Evolutionary conservation across 2,888 invertebrate genomes (phyloP).

Genomic region (Hylaea fasciaria): DNA sequence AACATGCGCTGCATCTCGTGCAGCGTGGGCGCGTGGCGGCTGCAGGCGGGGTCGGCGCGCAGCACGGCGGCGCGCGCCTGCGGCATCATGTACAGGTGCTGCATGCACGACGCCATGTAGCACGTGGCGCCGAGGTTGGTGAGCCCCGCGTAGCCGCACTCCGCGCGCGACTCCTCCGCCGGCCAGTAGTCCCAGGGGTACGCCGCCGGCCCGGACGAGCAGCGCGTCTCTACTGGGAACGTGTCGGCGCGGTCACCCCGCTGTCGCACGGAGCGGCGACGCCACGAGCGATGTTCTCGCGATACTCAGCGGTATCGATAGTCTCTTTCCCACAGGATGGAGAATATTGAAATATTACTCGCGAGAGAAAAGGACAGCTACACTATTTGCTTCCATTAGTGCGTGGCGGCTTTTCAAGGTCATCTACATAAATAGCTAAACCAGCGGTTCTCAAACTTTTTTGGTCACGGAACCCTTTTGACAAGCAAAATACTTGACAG

Average conservation of each 20-base stretch:
- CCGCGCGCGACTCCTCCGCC: constrained; percentile 96
- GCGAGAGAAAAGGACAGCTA: too few relatives aligned
- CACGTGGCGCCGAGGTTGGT: constrained; percentile 98
- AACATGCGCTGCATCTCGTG: constrained; percentile 97
- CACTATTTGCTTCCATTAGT: too few relatives aligned
- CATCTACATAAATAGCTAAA: too few relatives aligned
- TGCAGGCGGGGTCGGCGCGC: constrained; percentile 89
- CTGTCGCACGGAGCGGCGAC: neutral
- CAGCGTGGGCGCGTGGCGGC: constrained; percentile 92
- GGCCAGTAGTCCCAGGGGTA: constrained; percentile 99
- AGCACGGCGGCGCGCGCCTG: constrained; percentile 94
- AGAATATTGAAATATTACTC: too few relatives aligned
- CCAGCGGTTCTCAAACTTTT: too few relatives aligned
- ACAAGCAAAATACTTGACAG: too few relatives aligned
- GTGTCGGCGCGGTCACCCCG: neutral
- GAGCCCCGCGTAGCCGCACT: constrained; percentile 97
- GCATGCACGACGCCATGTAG: constrained; percentile 99
- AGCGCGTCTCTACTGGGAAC: neutral
- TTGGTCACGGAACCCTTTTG: too few relatives aligned
- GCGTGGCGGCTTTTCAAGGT: too few relatives aligned
- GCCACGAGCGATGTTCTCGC: too few relatives aligned
- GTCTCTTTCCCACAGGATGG: too few relatives aligned
- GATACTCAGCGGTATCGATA: too few relatives aligned
- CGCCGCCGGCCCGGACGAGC: constrained; percentile 57
- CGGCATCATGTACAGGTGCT: constrained; percentile 99